Evolutionary conservation across 2,797 vertebrate species (phyloP).

Genomic region (Sebastes taczanowskii): DNA sequence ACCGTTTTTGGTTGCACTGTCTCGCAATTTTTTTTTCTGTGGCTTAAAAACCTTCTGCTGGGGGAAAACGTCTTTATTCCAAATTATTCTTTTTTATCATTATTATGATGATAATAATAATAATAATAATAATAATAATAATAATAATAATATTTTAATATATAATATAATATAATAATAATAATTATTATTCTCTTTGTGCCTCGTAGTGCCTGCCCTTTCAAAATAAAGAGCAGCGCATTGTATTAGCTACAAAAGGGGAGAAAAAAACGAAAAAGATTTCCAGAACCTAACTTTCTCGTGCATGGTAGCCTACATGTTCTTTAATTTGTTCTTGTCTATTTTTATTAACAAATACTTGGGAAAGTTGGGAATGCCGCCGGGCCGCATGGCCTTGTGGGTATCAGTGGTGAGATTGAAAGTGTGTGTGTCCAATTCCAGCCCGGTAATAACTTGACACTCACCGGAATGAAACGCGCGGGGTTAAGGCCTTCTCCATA

Average conservation of each 20-base stretch:
- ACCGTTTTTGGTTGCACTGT: neutral
- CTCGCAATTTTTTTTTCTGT: neutral
- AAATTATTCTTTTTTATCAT: neutral
- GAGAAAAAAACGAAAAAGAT: neutral
- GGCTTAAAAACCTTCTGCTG: neutral
- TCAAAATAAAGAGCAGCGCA: conserved; percentile 11
- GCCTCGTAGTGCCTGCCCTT: neutral
- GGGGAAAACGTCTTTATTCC: neutral
- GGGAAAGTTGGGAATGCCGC: neutral
- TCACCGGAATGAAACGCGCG: neutral
- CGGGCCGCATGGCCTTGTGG: conserved; percentile 19
- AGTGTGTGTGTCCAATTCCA: conserved; percentile 26
- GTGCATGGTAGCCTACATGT: too few relatives aligned
- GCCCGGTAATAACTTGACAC: conserved; percentile 46
- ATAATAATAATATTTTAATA: neutral
- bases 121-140: neutral
- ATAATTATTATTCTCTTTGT: too few relatives aligned
- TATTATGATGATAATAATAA: neutral
- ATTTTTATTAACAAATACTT: conserved; percentile 20
- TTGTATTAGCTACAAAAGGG: neutral
- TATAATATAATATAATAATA: too few relatives aligned
- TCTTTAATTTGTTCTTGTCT: neutral
- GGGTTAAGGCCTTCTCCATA: conserved; percentile 50
- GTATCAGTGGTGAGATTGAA: neutral
- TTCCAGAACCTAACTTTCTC: neutral